Conservation (phyloP, 2,888 invertebrate genomes). For the Adelphocoris suturalis region DNA sequence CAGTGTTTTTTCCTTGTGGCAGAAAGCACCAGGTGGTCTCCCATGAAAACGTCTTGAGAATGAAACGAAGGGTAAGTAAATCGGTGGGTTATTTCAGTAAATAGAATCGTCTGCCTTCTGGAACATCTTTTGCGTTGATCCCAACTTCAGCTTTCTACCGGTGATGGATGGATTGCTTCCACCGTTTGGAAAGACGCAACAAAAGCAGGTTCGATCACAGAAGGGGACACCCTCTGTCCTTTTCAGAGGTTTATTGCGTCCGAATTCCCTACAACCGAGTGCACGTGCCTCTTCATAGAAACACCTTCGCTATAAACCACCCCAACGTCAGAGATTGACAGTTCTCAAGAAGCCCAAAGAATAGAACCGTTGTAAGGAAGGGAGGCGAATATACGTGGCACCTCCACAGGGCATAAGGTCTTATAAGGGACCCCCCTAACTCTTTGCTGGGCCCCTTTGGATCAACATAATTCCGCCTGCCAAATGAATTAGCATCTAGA, state of each 20-base stretch:
- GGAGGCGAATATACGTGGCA: conserved; percentile 15
- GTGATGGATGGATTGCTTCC: conserved; percentile 14
- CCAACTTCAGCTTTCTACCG: not conserved
- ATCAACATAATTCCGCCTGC: conserved; percentile 58
- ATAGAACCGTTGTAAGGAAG: not conserved
- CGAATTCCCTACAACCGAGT: conserved; percentile 22
- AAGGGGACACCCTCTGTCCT: conserved; percentile 10
- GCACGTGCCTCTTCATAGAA: conserved; percentile 35
- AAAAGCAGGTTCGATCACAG: conserved; percentile 39
- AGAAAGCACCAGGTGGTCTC: too few relatives aligned
- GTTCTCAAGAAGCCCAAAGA: conserved; percentile 34
- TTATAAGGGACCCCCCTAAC: not conserved
- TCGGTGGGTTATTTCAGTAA: too few relatives aligned
- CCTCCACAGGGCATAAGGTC: conserved; percentile 47
- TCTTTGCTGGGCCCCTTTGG: conserved; percentile 22
- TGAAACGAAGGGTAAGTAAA: too few relatives aligned
- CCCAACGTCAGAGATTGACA: conserved; percentile 35
- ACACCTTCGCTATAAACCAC: conserved; percentile 39
- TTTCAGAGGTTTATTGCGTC: not conserved
- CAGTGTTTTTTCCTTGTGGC: too few relatives aligned
- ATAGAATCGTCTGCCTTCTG: too few relatives aligned
- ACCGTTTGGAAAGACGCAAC: conserved; percentile 44
- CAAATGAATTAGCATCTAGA: conserved; percentile 52
- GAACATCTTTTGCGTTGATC: not conserved
- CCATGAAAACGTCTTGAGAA: too few relatives aligned